Evolutionary conservation across 2,113 vertebrate genomes (phyloP).

Genomic region (Nestor notabilis): DNA sequence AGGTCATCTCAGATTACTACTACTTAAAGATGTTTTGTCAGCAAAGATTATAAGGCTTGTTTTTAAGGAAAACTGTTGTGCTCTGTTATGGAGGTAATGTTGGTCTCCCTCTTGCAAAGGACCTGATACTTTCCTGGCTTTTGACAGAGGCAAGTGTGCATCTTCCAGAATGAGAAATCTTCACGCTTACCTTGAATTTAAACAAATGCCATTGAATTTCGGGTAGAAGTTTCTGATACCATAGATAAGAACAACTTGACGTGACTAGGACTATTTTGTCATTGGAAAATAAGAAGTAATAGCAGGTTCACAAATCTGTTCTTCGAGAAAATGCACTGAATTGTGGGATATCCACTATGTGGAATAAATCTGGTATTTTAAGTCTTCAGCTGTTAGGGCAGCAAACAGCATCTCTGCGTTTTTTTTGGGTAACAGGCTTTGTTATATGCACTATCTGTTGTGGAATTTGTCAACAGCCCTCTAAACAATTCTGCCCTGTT

Average conservation of each 20-base stretch:
- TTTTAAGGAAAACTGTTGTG: neutral
- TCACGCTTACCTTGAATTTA: neutral
- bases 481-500: neutral
- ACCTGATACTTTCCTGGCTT: neutral
- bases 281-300: neutral
- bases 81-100: neutral
- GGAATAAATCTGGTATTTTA: neutral
- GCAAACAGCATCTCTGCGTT: neutral
- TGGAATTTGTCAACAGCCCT: neutral
- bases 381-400: neutral
- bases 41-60: neutral
- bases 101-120: neutral
- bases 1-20: neutral
- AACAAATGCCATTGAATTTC: neutral
- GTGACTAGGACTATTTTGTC: neutral
- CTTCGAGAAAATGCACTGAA: neutral
- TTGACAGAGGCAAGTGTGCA: neutral
- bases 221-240: neutral
- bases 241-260: neutral
- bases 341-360: neutral
- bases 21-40: neutral
- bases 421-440: neutral
- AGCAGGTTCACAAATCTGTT: neutral
- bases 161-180: neutral
- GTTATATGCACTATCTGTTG: neutral